Base-by-base conservation (phyloP, 2,888 invertebrate genomes). In the Mesodorylaimus sp. region DNA sequence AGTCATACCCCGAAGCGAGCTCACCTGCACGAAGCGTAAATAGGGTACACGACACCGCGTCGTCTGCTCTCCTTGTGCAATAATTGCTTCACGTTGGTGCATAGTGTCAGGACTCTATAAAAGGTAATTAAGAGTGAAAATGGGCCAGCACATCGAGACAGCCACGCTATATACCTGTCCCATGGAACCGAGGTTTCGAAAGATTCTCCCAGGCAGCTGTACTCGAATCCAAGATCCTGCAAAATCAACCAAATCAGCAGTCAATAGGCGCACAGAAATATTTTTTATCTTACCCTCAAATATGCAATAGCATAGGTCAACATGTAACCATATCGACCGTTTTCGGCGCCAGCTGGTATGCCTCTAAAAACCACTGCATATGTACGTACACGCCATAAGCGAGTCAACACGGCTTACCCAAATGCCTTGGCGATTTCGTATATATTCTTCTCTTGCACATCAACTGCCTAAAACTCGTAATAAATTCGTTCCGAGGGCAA, bases 131-230 rank as follows among this genome's bases (percentile, higher is more conserved):
- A n/a, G n/a, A n/a, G n/a, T n/a, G n/a, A n/a, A n/a, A n/a, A n/a
- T n/a, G n/a, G n/a, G n/a, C n/a, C n/a, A n/a, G n/a, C n/a, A n/a
- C n/a, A n/a, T n/a, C 29, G 28, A 1, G 2, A 28, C 21, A 36
- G 13, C 25, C 25, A 53, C 7, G 46, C 16, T 7, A 48, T 19
- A 28, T 32, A 69, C 68, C 69, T 66, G 70, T 88, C 86, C 95
- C 95, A 97, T 1, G 95, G 83, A 1, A 91, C 91, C 0, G 95
- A 95, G 0, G 97, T 97, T 72, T 97, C 95, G 73, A 97, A 97
- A 0, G 93, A 93, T 69, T 97, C 95, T 0, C 89, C 83, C 1
- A 93, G 79, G 21, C 91, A 77, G 56, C 79, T 77, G 67, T 81
- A 84, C 50, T 86, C 81, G 56, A 95, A 74, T 0, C 81, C 93